Conservation (phyloP, 2,797 vertebrate species). For the Ceryle rudis region DNA sequence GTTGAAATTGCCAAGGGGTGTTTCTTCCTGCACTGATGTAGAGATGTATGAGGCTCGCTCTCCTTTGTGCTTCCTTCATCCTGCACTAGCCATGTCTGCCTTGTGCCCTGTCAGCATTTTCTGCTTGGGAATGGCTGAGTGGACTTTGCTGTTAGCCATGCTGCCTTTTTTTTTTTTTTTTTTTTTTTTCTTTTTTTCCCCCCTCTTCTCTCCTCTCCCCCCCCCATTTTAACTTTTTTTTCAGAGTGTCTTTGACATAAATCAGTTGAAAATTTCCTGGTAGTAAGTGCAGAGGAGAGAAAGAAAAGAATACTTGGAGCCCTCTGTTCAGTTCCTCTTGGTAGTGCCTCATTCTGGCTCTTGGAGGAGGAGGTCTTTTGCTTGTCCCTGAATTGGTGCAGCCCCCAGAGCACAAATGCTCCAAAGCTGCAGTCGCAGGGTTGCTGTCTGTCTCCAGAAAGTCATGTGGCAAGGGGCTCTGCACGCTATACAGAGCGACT, state of each 20-base stretch:
- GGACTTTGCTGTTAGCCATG: neutral
- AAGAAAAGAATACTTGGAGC: neutral
- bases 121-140: neutral
- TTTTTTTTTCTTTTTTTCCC: neutral
- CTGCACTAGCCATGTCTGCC: neutral
- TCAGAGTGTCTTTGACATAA: neutral
- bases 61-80: slow-evolving; percentile 14
- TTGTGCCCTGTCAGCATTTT: slow-evolving; percentile 21
- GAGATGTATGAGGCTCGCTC: neutral
- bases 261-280: neutral
- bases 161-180: neutral
- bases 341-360: neutral
- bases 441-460: neutral
- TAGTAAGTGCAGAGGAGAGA: neutral
- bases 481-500: neutral
- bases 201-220: too few species aligned
- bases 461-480: slow-evolving; percentile 43
- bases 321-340: accelerated
- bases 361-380: neutral
- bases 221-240: too few species aligned
- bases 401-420: slow-evolving; percentile 21
- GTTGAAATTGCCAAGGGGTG: slow-evolving; percentile 2
- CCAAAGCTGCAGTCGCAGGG: neutral
- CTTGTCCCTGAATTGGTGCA: neutral
- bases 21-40: neutral